phyloP scores from a whole-genome alignment of 2,797 vertebrate species.

The Pangasius mekongensis region DNA sequence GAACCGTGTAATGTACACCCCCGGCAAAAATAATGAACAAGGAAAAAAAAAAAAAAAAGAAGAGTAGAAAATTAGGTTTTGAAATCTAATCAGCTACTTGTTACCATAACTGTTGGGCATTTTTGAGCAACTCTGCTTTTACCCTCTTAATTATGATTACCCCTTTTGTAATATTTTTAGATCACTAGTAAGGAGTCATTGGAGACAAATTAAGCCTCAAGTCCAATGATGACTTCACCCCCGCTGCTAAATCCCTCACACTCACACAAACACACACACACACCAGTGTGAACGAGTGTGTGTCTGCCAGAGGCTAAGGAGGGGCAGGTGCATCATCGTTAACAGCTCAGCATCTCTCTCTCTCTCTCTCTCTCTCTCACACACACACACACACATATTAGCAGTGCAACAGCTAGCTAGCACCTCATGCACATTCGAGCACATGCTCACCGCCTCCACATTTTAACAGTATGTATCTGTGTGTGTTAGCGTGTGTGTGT shows the following conservation, averaged over 20 bases:
- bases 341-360: conserved; percentile 32
- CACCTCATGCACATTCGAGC: conserved; percentile 42
- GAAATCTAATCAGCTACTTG: conserved; percentile 2
- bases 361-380: conserved; percentile 14
- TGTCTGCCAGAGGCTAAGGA: conserved; percentile 41
- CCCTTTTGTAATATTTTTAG: neutral
- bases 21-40: neutral
- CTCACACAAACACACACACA: conserved; percentile 28
- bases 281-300: neutral
- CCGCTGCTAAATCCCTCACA: neutral
- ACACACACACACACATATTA: conserved; percentile 54
- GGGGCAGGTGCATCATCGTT: conserved; percentile 40
- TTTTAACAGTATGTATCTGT: conserved; percentile 17
- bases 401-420: conserved; percentile 54
- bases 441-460: conserved; percentile 44
- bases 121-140: neutral
- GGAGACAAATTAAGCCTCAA: neutral
- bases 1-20: neutral
- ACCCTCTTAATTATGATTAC: neutral
- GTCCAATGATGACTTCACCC: conserved; percentile 4
- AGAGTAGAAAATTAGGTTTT: neutral
- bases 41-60: too few relatives aligned
- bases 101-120: conserved; percentile 2
- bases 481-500: conserved; percentile 36
- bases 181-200: neutral